These are phyloP conservation scores for Bombus pyrosoma DNA, from an alignment of 1,140 invertebrate genomes.

Conservation along the genomic window DNA sequence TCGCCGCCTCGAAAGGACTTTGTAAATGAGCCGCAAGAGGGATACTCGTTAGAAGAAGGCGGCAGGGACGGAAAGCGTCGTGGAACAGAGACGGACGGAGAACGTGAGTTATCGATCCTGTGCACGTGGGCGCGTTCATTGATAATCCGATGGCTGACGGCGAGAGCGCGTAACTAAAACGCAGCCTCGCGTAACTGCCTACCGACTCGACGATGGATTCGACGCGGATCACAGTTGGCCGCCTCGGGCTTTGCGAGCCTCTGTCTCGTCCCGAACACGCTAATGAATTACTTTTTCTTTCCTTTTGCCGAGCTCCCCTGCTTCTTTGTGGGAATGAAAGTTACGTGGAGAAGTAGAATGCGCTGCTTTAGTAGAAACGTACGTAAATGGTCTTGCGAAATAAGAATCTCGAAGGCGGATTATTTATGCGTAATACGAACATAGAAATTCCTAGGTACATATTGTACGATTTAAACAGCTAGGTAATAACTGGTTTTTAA, in stretches of 20 bases:
- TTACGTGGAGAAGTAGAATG: too few species aligned
- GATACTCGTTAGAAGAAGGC: constrained; percentile 1
- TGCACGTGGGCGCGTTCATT: constrained; percentile 72
- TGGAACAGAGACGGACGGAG: neutral
- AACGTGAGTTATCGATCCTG: constrained; percentile 57
- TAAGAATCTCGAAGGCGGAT: too few species aligned
- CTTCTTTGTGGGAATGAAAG: too few species aligned
- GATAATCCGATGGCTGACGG: constrained; percentile 67
- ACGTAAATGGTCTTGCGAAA: too few species aligned
- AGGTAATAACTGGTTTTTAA: too few species aligned
- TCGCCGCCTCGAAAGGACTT: constrained; percentile 45
- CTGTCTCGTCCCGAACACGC: neutral
- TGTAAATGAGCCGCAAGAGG: constrained; percentile 50
- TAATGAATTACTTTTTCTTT: constrained; percentile 11
- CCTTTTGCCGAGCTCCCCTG: too few species aligned
- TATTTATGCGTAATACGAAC: too few species aligned
- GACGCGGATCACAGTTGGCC: neutral
- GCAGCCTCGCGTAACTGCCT: constrained; percentile 41
- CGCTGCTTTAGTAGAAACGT: too few species aligned
- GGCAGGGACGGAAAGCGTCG: neutral
- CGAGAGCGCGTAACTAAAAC: constrained; percentile 54
- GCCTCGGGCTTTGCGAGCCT: neutral
- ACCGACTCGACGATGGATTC: neutral
- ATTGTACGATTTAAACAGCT: too few species aligned
- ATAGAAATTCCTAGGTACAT: too few species aligned